Evolutionary conservation across 2,113 vertebrate genomes (phyloP), one percentile per base, ranked within the genome.

Genomic region (Helogale parvula): DNA sequence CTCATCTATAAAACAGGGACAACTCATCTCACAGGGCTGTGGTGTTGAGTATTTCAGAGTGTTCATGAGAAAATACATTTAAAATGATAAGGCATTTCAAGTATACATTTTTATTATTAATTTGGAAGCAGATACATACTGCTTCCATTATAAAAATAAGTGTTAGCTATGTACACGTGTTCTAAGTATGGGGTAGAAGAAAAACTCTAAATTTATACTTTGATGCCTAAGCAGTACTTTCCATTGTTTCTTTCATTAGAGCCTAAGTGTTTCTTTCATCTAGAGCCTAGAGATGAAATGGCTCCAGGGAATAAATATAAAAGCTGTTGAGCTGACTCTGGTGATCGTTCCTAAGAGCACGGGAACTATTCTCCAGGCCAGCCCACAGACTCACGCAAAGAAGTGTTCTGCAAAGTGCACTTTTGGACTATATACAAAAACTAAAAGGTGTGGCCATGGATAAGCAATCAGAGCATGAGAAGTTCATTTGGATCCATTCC

Each of bases 61-160:
- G 10, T 86, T 68, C 50, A 77, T 31, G 27, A 87, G 45, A 93
- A 92, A 81, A 47, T 50, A 74, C 2, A 68, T 47, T 80, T 65
- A 85, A 88, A 93, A 89, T 76, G 60, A 19, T 74, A 45, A 92
- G 66, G 35, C 3, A 72, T 79, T 68, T 84, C 9, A 65, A 31
- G 27, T 89, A 60, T 65, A 57, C 2, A 72, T 92, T 96, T 97
- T 97, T 74, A 80, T 92, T 72, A 47, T 89, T 66, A 77, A 83
- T 93, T 84, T 84, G 87, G 52, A 87, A 69, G 29, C 33, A 94
- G 68, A 57, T 71, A 88, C 83, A 65, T 86, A 68, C 0, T 77
- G 10, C 5, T 93, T 94, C 76, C 29, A 68, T 80, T 79, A 94
- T 90, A 88, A 86, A 90, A 87, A 68, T 74, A 92, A 81, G 4